These are phyloP conservation scores for Caenorhabditis sulstoni DNA, from an alignment of 2,888 invertebrate species.

Conservation along the genomic window DNA sequence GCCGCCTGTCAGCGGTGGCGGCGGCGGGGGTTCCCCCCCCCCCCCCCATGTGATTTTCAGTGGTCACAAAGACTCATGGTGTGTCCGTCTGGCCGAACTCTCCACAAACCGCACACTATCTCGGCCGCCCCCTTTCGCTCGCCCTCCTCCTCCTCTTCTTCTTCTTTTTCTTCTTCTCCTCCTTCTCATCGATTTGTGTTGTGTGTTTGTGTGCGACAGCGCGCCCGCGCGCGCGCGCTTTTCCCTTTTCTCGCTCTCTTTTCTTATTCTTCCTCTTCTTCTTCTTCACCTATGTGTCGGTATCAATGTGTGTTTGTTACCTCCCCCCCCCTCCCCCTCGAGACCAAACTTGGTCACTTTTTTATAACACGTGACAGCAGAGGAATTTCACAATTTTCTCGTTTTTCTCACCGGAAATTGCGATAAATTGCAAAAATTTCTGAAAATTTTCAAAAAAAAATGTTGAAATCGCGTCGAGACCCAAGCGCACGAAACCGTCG, in stretches of 20 bases:
- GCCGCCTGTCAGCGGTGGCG: no score
- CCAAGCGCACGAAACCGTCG: neutral
- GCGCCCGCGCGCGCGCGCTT: slow-evolving; percentile 12
- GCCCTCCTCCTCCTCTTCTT: neutral
- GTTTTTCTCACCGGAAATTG: neutral
- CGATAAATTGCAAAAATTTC: neutral
- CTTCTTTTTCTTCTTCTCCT: no score
- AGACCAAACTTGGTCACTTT: slow-evolving; percentile 14
- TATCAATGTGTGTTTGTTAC: slow-evolving; percentile 55
- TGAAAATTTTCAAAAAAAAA: neutral
- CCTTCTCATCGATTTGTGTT: slow-evolving; percentile 40
- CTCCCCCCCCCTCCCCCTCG: slow-evolving; percentile 38
- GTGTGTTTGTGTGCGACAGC: no score
- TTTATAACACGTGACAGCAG: slow-evolving; percentile 29
- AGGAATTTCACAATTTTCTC: slow-evolving; percentile 14
- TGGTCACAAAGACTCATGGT: slow-evolving; percentile 30
- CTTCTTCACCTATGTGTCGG: slow-evolving; percentile 12
- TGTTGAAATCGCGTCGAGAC: neutral
- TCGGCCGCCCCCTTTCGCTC: slow-evolving; percentile 1
- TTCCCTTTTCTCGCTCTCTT: slow-evolving; percentile 21
- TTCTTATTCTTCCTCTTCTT: neutral
- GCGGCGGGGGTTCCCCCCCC: no score
- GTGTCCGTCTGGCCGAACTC: slow-evolving; percentile 9
- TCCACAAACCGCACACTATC: no score
- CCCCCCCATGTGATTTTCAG: slow-evolving; percentile 47